phyloP scores from a whole-genome alignment of 2,888 invertebrate genomes.

The Hipparchia sbordonii region DNA sequence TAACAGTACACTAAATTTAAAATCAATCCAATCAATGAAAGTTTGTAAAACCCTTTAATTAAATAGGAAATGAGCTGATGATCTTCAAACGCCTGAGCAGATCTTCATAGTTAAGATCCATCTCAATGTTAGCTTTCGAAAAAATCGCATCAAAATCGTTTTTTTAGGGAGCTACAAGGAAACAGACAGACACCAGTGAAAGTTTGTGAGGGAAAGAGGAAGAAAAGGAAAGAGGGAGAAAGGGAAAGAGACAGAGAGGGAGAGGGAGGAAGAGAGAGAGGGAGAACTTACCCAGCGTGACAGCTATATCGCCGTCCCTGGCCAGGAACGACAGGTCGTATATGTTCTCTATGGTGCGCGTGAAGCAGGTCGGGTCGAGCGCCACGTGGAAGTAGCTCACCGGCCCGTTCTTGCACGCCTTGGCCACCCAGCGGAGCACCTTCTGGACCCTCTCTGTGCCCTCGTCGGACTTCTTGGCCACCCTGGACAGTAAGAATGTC shows the following conservation, averaged over 20 bases:
- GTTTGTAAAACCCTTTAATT: too few relatives aligned
- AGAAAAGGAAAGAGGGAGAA: not conserved
- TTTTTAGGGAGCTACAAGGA: too few relatives aligned
- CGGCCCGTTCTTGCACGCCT: constrained; percentile 63
- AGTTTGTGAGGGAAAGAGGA: not conserved
- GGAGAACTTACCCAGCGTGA: constrained; percentile 69
- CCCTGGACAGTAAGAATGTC: constrained; percentile 43
- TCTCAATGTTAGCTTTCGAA: too few relatives aligned
- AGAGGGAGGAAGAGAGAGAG: not conserved
- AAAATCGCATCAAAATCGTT: too few relatives aligned
- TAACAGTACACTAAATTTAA: too few relatives aligned
- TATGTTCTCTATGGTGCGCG: constrained; percentile 84
- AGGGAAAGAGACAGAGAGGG: not conserved
- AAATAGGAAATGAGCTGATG: too few relatives aligned
- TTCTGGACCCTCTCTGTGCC: constrained; percentile 81
- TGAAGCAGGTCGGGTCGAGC: constrained; percentile 83
- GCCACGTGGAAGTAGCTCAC: constrained; percentile 84
- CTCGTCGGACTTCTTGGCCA: constrained; percentile 77
- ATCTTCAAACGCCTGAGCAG: too few relatives aligned
- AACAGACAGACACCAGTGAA: too few relatives aligned
- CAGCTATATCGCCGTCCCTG: constrained; percentile 78
- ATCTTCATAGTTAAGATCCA: too few relatives aligned
- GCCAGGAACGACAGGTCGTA: constrained; percentile 85
- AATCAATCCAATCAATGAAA: too few relatives aligned
- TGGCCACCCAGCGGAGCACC: constrained; percentile 71